Conservation (phyloP, 2,888 invertebrate genomes). For the Tenthredo amoena region DNA sequence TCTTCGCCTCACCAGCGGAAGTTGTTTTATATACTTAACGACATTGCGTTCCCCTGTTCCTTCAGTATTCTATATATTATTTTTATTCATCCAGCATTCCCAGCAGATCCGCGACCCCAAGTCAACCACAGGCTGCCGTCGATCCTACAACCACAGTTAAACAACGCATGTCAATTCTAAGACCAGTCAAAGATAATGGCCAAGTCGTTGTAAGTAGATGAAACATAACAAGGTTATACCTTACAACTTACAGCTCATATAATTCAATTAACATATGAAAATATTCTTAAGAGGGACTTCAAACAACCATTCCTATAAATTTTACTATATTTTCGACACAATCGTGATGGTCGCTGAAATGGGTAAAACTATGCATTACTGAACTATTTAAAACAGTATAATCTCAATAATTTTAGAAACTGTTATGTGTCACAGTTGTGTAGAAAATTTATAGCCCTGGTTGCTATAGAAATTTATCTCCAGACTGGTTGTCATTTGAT, state of each 20-base stretch:
- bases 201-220: conserved; percentile 11
- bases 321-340: background rate
- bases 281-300: background rate
- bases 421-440: background rate
- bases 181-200: background rate
- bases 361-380: background rate
- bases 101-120: background rate
- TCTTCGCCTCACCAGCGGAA: background rate
- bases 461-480: background rate
- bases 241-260: background rate
- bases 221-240: background rate
- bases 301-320: background rate
- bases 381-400: background rate
- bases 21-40: background rate
- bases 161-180: background rate
- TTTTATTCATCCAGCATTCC: background rate
- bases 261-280: background rate
- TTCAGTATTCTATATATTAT: background rate
- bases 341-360: background rate
- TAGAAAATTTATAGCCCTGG: background rate
- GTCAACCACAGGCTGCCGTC: background rate
- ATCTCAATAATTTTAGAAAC: background rate
- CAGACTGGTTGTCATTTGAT: background rate
- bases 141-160: background rate
- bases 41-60: background rate